A percentile compares a stretch with the other conserved stretches of the same genome.
These are phyloP conservation scores for Formicarius rufipectus DNA, from an alignment of 2,113 vertebrate species.

Conservation along the genomic window DNA sequence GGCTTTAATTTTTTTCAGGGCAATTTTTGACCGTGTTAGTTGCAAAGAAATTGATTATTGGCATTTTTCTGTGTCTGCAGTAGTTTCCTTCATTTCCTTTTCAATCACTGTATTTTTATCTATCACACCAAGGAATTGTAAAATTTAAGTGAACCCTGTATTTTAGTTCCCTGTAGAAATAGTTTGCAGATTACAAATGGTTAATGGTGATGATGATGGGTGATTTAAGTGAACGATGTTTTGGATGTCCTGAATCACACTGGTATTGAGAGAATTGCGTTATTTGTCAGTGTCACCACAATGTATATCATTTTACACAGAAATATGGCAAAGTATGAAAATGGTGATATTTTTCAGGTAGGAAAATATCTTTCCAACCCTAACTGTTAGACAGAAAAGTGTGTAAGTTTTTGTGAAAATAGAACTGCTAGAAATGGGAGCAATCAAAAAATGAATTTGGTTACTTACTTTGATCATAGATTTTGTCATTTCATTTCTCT, in stretches of 20 bases:
- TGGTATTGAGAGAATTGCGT: not conserved
- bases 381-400: not conserved
- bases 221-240: not conserved
- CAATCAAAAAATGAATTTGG: not conserved
- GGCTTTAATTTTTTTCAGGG: not conserved
- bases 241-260: not conserved
- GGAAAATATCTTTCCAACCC: not conserved
- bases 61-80: not conserved
- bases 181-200: not conserved
- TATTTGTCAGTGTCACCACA: not conserved
- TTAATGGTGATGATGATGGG: not conserved
- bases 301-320: not conserved
- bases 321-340: not conserved
- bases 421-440: not conserved
- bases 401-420: not conserved
- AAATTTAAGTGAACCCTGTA: not conserved
- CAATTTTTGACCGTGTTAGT: not conserved
- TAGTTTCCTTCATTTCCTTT: not conserved
- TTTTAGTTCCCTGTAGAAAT: not conserved
- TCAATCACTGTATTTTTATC: not conserved
- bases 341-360: not conserved
- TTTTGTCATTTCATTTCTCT: not conserved
- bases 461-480: not conserved
- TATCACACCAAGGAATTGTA: not conserved
- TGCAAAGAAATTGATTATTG: not conserved